Conservation (phyloP, 1,140 invertebrate genomes). For the Telenomus remus region DNA sequence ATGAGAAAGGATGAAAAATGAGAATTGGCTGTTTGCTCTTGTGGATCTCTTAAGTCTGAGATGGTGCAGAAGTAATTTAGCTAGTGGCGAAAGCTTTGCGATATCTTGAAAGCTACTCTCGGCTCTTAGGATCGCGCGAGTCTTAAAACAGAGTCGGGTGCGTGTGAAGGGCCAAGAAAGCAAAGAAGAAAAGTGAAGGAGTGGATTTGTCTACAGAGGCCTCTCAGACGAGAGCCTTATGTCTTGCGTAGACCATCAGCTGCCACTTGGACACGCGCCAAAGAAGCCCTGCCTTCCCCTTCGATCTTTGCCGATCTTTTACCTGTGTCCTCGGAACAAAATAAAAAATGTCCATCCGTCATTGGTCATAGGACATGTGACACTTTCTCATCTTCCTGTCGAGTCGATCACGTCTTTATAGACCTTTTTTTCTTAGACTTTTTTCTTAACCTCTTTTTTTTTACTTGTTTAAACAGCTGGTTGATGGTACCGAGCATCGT, state of each 20-base stretch:
- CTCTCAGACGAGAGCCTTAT: slow-evolving; percentile 62
- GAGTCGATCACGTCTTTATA: too few species aligned
- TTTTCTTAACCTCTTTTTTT: too few species aligned
- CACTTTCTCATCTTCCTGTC: too few species aligned
- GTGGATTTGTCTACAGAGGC: slow-evolving; percentile 55
- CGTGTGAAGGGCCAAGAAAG: slow-evolving; percentile 21
- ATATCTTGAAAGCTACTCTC: slow-evolving; percentile 10
- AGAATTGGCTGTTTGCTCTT: not conserved
- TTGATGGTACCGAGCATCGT: too few species aligned
- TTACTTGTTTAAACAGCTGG: too few species aligned
- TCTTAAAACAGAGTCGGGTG: slow-evolving; percentile 18
- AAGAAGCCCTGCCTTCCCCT: slow-evolving; percentile 56
- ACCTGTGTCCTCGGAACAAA: not conserved
- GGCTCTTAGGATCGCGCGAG: slow-evolving; percentile 8
- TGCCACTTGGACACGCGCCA: slow-evolving; percentile 71
- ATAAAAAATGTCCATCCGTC: too few species aligned
- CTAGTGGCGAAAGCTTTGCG: too few species aligned
- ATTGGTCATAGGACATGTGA: too few species aligned
- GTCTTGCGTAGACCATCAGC: slow-evolving; percentile 60
- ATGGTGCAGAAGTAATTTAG: not conserved
- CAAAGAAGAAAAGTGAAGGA: slow-evolving; percentile 42
- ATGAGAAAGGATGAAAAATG: not conserved
- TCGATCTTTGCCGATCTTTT: slow-evolving; percentile 23
- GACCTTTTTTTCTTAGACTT: too few species aligned
- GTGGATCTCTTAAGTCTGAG: not conserved